Evolutionary conservation across 2,888 invertebrate species (phyloP).

Genomic region (Dryobotodes eremita): DNA sequence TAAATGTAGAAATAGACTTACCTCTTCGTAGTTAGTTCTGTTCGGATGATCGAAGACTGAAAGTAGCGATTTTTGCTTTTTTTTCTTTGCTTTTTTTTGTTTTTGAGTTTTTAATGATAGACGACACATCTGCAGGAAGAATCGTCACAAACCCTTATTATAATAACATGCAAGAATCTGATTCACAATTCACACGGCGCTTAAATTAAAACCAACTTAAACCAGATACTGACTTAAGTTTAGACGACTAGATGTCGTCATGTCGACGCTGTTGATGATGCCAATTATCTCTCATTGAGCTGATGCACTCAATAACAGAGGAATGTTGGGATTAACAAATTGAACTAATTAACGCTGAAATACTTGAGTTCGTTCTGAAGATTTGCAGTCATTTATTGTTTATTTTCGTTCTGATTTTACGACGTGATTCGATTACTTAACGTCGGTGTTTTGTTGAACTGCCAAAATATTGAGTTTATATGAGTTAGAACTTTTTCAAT

Average conservation of each 20-base stretch:
- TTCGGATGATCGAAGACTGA: no score
- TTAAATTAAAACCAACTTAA: constrained; percentile 31
- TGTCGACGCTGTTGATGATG: constrained; percentile 68
- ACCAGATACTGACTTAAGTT: constrained; percentile 29
- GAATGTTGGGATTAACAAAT: constrained; percentile 65
- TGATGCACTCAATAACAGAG: constrained; percentile 66
- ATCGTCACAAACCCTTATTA: background rate
- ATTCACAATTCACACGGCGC: background rate
- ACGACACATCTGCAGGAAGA: background rate
- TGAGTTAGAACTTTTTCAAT: background rate
- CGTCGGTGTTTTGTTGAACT: background rate
- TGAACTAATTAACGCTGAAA: constrained; percentile 58
- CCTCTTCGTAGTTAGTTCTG: background rate
- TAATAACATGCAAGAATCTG: constrained; percentile 7
- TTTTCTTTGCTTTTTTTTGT: no score
- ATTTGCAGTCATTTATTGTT: constrained; percentile 50
- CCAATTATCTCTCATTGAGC: constrained; percentile 73
- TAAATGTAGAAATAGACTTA: background rate
- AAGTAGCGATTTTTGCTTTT: no score
- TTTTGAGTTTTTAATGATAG: no score
- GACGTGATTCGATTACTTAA: background rate
- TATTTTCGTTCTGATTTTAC: constrained; percentile 38
- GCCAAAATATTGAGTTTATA: background rate
- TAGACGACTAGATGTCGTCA: constrained; percentile 30
- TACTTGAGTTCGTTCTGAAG: constrained; percentile 35